Evolutionary conservation across 1,140 invertebrate genomes (phyloP).

Genomic region (Oedothorax gibbosus): DNA sequence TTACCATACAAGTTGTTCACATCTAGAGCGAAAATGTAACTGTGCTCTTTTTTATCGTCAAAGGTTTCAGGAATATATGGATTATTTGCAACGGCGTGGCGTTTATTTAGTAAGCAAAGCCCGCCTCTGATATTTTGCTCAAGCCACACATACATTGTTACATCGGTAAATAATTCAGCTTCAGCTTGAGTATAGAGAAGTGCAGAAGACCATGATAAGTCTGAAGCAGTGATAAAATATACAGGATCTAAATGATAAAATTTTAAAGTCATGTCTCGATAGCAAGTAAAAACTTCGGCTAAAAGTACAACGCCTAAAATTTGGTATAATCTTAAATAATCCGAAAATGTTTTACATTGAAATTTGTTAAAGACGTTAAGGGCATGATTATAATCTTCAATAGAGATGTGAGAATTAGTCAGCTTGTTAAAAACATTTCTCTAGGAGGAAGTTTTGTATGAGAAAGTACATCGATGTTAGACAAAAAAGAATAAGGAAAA

Average conservation of each 20-base stretch:
- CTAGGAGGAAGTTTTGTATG: slow-evolving; percentile 31
- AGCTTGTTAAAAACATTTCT: slow-evolving; percentile 9
- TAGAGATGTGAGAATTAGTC: not conserved
- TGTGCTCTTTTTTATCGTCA: not conserved
- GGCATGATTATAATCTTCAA: slow-evolving; percentile 26
- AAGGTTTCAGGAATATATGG: not conserved
- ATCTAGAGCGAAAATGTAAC: not conserved
- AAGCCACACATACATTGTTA: slow-evolving; percentile 4
- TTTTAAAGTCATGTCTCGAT: slow-evolving; percentile 60
- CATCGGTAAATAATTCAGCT: slow-evolving; percentile 23
- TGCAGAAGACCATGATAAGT: slow-evolving; percentile 20
- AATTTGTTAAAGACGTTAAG: slow-evolving; percentile 64
- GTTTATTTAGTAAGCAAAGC: not conserved
- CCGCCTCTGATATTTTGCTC: not conserved
- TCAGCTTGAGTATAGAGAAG: slow-evolving; percentile 1
- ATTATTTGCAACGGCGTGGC: not conserved
- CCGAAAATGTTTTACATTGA: slow-evolving; percentile 59
- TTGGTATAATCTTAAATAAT: slow-evolving; percentile 64
- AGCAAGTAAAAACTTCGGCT: slow-evolving; percentile 64
- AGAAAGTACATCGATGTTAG: slow-evolving; percentile 57
- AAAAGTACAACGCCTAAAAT: slow-evolving; percentile 63
- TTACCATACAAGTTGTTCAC: not conserved
- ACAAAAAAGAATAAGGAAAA: slow-evolving; percentile 63
- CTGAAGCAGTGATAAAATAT: slow-evolving; percentile 19
- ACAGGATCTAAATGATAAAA: slow-evolving; percentile 20